Percentiles rank a stretch among this genome's conserved stretches.
Conservation (phyloP, 2,888 invertebrate species). For the Mycogona germanica region DNA sequence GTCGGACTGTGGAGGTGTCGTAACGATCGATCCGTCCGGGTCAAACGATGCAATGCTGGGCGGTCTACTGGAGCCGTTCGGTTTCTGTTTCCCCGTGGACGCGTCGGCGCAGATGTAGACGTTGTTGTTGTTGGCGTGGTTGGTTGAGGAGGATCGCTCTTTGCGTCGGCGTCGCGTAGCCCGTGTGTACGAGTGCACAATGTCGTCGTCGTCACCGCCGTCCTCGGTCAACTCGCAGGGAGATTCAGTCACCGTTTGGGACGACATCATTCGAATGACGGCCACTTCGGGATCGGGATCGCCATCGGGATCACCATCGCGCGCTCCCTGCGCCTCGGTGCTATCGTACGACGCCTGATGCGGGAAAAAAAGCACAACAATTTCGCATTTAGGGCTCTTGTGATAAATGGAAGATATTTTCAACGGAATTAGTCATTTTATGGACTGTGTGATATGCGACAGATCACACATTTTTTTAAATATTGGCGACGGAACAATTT, state of each 20-base stretch:
- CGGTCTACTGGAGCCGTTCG: too few relatives aligned
- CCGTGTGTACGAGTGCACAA: conserved; percentile 13
- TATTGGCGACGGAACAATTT: too few relatives aligned
- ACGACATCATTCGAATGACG: not conserved
- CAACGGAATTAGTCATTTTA: too few relatives aligned
- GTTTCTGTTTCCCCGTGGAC: too few relatives aligned
- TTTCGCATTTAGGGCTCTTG: too few relatives aligned
- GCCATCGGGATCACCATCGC: not conserved
- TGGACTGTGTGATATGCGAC: too few relatives aligned
- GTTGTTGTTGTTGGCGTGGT: not conserved
- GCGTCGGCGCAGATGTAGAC: not conserved
- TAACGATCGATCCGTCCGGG: too few relatives aligned
- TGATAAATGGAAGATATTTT: too few relatives aligned
- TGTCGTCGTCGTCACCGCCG: too few relatives aligned
- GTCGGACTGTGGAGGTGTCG: too few relatives aligned
- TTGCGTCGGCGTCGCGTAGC: conserved; percentile 2
- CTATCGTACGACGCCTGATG: not conserved
- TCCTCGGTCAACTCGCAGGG: not conserved
- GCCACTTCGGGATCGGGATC: conserved; percentile 9
- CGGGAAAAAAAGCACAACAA: too few relatives aligned
- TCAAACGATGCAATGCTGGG: too few relatives aligned
- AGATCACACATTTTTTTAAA: not conserved
- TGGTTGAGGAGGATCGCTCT: not conserved
- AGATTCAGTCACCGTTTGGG: conserved; percentile 4
- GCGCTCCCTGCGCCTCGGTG: not conserved